phyloP scores from a whole-genome alignment of 2,888 invertebrate species.

The Synanthedon vespiformis region DNA sequence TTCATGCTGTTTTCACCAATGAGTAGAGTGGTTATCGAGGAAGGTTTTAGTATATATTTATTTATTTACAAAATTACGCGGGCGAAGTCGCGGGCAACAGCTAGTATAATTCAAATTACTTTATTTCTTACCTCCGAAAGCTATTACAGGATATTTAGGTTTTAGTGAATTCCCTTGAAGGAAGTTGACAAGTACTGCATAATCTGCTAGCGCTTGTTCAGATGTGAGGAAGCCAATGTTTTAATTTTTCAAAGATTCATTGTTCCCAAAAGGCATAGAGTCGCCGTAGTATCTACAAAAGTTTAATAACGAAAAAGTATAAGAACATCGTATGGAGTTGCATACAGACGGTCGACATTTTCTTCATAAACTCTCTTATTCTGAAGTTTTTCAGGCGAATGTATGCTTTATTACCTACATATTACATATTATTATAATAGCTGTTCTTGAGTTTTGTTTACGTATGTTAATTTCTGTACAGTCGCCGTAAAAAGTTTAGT shows the following conservation, averaged over 20 bases:
- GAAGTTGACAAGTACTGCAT: slow-evolving; percentile 79
- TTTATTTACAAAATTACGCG: no score
- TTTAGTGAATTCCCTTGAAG: slow-evolving; percentile 61
- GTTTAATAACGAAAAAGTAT: not conserved
- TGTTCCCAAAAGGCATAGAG: slow-evolving; percentile 88
- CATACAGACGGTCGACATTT: no score
- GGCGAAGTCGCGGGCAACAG: no score
- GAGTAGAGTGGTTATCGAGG: no score
- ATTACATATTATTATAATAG: no score
- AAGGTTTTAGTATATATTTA: no score
- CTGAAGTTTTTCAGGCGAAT: no score
- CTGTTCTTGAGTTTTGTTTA: slow-evolving; percentile 3
- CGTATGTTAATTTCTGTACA: slow-evolving; percentile 29
- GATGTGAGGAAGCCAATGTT: slow-evolving; percentile 87
- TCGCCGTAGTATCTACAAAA: slow-evolving; percentile 83
- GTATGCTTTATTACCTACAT: no score
- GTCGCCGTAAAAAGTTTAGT: slow-evolving; percentile 16
- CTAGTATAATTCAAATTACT: no score
- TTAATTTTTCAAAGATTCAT: slow-evolving; percentile 73
- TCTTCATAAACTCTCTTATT: no score
- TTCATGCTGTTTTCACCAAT: no score
- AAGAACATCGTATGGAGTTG: no score
- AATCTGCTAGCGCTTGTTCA: slow-evolving; percentile 95
- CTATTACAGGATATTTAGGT: slow-evolving; percentile 81
- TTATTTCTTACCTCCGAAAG: slow-evolving; percentile 70